phyloP scores from a whole-genome alignment of 2,113 vertebrate species.

The Aegotheles bennettii region DNA sequence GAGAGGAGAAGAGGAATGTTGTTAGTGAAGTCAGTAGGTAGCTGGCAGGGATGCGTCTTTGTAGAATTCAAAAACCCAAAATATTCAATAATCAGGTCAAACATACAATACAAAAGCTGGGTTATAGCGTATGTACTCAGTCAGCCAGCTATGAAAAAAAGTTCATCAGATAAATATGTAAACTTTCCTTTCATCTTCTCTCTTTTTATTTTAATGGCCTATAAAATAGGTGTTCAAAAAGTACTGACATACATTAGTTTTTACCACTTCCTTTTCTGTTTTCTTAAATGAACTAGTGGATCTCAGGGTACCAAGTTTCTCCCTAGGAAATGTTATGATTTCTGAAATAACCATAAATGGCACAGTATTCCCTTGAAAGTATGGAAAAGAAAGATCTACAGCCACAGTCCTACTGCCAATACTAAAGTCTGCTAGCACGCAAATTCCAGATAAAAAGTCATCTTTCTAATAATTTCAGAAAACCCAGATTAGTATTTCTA shows the following conservation, averaged over 20 bases:
- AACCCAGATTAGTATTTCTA: not conserved
- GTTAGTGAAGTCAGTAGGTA: not conserved
- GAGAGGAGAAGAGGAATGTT: not conserved
- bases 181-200: not conserved
- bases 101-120: not conserved
- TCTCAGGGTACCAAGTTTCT: not conserved
- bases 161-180: not conserved
- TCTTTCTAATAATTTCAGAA: not conserved
- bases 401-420: not conserved
- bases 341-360: not conserved
- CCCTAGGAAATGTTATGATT: not conserved
- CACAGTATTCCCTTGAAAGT: not conserved
- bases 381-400: not conserved
- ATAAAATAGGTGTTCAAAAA: not conserved
- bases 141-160: not conserved
- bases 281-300: not conserved
- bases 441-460: not conserved
- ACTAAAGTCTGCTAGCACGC: not conserved
- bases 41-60: not conserved
- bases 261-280: not conserved
- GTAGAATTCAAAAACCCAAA: not conserved
- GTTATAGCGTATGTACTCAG: not conserved
- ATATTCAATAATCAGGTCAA: not conserved
- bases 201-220: not conserved
- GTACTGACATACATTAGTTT: not conserved